Conservation (phyloP, 2,888 invertebrate genomes). For the Pollenia angustigena region DNA sequence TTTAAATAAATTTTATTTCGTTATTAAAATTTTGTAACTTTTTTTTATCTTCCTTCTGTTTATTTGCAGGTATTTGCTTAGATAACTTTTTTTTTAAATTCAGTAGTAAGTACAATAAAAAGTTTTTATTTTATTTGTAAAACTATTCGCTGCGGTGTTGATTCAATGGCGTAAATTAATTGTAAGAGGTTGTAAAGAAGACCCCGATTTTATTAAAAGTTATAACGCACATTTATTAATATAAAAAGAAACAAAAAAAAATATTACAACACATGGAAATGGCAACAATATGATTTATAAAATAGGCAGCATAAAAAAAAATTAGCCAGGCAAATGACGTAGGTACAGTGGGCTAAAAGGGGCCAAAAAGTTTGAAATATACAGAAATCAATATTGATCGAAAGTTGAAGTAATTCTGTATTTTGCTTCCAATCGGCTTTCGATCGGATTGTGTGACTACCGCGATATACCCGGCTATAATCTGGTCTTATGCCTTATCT, state of each 20-base stretch:
- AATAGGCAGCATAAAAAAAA: constrained; percentile 15
- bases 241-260: constrained; percentile 3
- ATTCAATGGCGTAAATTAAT: constrained; percentile 57
- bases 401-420: too few relatives aligned
- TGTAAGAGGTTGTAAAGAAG: constrained; percentile 57
- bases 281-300: constrained; percentile 26
- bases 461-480: too few relatives aligned
- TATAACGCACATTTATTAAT: constrained; percentile 67
- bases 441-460: too few relatives aligned
- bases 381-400: not conserved
- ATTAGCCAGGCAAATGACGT: constrained; percentile 1
- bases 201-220: constrained; percentile 54
- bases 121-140: not conserved
- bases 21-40: constrained; percentile 8
- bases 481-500: too few relatives aligned
- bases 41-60: constrained; percentile 19
- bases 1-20: not conserved
- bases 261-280: not conserved
- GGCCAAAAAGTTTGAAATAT: not conserved
- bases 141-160: constrained; percentile 32
- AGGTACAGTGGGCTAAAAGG: constrained; percentile 15
- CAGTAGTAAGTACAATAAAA: constrained; percentile 53
- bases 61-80: constrained; percentile 57
- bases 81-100: constrained; percentile 33
- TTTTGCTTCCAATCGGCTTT: too few relatives aligned